Evolutionary conservation across 2,888 invertebrate genomes (phyloP).

Genomic region (Troglohyphantes excavatus): DNA sequence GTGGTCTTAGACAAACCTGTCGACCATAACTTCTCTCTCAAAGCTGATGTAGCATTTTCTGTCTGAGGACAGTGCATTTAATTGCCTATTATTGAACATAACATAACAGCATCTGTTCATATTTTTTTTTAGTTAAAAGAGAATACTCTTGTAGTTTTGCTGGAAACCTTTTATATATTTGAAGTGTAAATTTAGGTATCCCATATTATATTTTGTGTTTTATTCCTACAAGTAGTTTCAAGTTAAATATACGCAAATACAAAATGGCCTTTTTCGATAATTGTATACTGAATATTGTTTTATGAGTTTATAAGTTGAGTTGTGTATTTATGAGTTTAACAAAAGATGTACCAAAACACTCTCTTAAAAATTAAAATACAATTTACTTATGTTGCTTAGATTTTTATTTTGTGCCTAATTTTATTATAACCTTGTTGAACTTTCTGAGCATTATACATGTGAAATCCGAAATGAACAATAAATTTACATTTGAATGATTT

Average conservation of each 20-base stretch:
- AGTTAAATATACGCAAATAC: not conserved
- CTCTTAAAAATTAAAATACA: not conserved
- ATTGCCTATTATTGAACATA: constrained; percentile 23
- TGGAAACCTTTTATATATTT: constrained; percentile 69
- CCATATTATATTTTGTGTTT: constrained; percentile 36
- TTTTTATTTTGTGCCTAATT: not conserved
- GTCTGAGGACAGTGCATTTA: constrained; percentile 18
- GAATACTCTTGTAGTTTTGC: constrained; percentile 62
- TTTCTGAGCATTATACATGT: not conserved
- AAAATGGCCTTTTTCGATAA: not conserved
- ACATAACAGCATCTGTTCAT: constrained; percentile 52
- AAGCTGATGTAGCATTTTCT: constrained; percentile 74
- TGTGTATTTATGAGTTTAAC: not conserved
- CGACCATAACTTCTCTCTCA: constrained; percentile 67
- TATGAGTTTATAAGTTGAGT: not conserved
- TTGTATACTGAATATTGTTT: not conserved
- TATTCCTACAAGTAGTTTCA: constrained; percentile 59
- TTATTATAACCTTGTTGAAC: not conserved
- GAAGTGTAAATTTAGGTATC: constrained; percentile 49
- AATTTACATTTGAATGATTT: not conserved
- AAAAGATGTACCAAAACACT: not conserved
- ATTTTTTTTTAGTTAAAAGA: constrained; percentile 39
- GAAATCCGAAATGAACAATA: not conserved
- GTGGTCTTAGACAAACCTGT: constrained; percentile 16
- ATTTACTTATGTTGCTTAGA: not conserved